These are phyloP conservation scores for Hesperia comma DNA, from an alignment of 2,888 invertebrate species.

Conservation along the genomic window DNA sequence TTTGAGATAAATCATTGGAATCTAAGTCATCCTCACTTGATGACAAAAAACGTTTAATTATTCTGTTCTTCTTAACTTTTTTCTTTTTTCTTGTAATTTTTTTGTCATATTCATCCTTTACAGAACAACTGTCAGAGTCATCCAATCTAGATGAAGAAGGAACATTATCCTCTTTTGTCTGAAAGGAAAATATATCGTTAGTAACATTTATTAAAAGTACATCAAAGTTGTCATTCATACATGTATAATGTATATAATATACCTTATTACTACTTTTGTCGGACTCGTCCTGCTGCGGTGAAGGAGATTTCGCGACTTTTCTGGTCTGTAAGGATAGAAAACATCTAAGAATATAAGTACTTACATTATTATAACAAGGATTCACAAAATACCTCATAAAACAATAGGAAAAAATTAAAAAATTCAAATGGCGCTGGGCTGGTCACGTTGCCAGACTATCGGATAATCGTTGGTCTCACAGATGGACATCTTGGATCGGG, in stretches of 20 bases:
- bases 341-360: no score
- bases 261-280: neutral
- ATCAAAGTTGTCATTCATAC: no score
- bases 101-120: neutral
- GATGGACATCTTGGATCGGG: neutral
- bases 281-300: neutral
- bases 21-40: conserved; percentile 19
- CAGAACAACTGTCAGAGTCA: neutral
- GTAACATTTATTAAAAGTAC: no score
- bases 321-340: neutral
- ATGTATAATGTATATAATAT: neutral
- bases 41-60: conserved; percentile 2
- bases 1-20: neutral
- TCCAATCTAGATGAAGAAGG: neutral
- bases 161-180: neutral
- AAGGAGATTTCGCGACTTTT: neutral
- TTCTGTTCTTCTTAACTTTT: conserved; percentile 18
- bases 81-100: conserved; percentile 10
- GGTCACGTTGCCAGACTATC: neutral
- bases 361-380: no score
- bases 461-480: neutral
- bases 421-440: neutral
- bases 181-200: neutral
- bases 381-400: no score
- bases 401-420: no score